Percentiles rank a stretch among this genome's conserved stretches.
Evolutionary conservation across 2,797 vertebrate genomes (phyloP).

Genomic region (Anas flavirostris): DNA sequence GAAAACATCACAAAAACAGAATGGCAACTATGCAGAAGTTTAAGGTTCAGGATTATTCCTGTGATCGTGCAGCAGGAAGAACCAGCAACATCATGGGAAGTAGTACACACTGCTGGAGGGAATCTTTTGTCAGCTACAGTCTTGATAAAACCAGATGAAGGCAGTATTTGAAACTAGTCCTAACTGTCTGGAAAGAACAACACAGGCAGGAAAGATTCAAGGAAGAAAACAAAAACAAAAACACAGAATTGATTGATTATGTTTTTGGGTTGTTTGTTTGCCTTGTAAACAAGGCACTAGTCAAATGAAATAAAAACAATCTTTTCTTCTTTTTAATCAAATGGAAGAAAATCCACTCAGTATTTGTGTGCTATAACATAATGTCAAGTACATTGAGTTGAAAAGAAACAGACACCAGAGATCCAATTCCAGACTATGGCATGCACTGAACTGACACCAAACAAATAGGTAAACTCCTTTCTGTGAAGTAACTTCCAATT

Average conservation of each 20-base stretch:
- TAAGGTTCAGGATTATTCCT: neutral
- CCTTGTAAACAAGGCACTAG: neutral
- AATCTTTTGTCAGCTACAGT: neutral
- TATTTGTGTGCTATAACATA: neutral
- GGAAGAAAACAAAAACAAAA: neutral
- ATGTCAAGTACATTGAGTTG: neutral
- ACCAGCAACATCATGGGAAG: neutral
- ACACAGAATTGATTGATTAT: neutral
- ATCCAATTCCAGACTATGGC: neutral
- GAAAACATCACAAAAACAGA: neutral
- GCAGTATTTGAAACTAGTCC: neutral
- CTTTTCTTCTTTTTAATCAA: neutral
- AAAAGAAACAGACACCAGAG: neutral
- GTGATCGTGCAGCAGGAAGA: neutral
- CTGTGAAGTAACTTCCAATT: neutral
- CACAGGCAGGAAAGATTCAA: neutral
- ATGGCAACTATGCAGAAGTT: neutral
- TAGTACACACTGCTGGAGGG: neutral
- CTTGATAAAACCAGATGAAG: neutral
- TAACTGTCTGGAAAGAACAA: neutral
- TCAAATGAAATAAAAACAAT: neutral
- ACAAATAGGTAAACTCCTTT: neutral
- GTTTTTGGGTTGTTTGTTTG: neutral
- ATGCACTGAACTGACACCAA: neutral
- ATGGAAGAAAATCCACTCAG: neutral